A percentile compares a stretch with the other conserved stretches of the same genome.
phyloP scores from a whole-genome alignment of 2,888 invertebrate species.

The Linhomoeus sp. region DNA sequence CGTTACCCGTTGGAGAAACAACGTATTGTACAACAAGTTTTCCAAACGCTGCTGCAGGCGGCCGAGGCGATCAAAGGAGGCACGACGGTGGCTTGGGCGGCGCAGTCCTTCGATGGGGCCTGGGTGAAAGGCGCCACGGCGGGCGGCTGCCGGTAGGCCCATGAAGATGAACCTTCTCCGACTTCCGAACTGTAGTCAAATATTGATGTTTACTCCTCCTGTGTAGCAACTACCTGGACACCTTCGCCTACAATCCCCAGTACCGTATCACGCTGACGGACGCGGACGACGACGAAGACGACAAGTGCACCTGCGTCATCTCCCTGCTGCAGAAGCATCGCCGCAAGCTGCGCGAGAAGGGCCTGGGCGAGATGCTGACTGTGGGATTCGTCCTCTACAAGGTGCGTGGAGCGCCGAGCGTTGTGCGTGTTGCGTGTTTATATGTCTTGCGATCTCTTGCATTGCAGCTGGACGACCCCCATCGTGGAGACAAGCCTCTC shows the following conservation, averaged over 20 bases:
- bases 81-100: conserved; percentile 31
- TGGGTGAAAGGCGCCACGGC: conserved; percentile 83
- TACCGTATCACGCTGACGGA: conserved; percentile 62
- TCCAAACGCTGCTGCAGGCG: background rate
- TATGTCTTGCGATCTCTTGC: no score
- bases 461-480: background rate
- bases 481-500: conserved; percentile 13
- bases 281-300: conserved; percentile 41
- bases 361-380: conserved; percentile 64
- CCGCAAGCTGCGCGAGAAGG: conserved; percentile 62
- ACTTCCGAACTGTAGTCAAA: no score
- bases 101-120: conserved; percentile 46
- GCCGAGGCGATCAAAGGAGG: background rate
- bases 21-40: no score
- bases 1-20: no score
- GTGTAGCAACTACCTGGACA: conserved; percentile 38
- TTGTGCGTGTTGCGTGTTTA: no score
- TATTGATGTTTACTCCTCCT: no score
- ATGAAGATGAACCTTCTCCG: no score
- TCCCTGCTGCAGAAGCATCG: conserved; percentile 89
- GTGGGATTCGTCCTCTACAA: conserved; percentile 90
- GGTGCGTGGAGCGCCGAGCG: no score
- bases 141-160: conserved; percentile 69
- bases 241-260: conserved; percentile 84
- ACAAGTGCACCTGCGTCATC: conserved; percentile 67